Conservation (phyloP, 2,113 vertebrate genomes). For the Mustelus asterias region DNA sequence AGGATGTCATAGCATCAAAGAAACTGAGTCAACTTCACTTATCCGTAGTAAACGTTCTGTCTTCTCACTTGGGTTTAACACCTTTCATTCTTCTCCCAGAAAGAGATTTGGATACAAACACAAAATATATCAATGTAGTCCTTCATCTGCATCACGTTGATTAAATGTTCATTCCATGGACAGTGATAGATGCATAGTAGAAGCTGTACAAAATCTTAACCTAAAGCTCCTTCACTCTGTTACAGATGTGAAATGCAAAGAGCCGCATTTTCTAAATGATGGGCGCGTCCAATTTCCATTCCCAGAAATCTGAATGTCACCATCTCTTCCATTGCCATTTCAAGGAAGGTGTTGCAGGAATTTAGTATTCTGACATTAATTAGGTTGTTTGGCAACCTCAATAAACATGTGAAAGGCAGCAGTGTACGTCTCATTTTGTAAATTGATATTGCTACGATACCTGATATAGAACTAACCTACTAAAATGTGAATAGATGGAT, state of each 20-base stretch:
- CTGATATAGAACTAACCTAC: background rate
- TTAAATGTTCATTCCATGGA: background rate
- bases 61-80: background rate
- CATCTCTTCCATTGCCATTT: background rate
- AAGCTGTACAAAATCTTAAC: conserved; percentile 9
- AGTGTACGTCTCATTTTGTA: conserved; percentile 5
- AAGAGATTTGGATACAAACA: background rate
- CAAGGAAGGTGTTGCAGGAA: conserved; percentile 10
- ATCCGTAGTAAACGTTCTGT: background rate
- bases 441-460: background rate
- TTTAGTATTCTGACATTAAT: conserved; percentile 2
- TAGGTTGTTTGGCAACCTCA: background rate
- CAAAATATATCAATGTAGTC: background rate
- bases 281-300: conserved; percentile 12
- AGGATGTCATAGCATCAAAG: background rate
- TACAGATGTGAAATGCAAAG: conserved; percentile 38
- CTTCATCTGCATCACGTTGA: background rate
- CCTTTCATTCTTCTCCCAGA: background rate
- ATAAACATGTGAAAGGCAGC: conserved; percentile 11
- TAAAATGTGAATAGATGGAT: background rate
- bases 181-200: background rate
- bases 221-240: conserved; percentile 31
- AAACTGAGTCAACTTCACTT: background rate
- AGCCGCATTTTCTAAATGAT: conserved; percentile 34
- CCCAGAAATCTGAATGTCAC: conserved; percentile 24